Percentiles rank a stretch among this genome's conserved stretches.
These are phyloP conservation scores for Halcyon smyrnensis DNA, from an alignment of 2,797 vertebrate species.

Conservation along the genomic window DNA sequence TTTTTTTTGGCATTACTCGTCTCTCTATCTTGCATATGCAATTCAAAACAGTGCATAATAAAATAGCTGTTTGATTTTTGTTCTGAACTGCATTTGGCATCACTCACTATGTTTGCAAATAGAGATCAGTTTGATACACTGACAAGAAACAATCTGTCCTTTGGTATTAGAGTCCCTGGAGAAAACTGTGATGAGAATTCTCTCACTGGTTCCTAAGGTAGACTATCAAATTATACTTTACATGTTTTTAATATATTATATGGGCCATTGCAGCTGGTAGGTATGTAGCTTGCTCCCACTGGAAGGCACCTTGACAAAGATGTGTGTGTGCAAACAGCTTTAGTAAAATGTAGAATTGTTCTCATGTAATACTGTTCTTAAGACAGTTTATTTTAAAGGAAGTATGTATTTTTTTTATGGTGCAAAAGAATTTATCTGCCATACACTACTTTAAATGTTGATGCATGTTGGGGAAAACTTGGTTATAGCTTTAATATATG, in stretches of 20 bases:
- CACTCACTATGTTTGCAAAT: conserved; percentile 57
- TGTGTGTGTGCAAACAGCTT: not conserved
- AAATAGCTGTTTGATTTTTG: conserved; percentile 5
- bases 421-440: not conserved
- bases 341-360: not conserved
- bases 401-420: not conserved
- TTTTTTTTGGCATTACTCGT: conserved; percentile 10
- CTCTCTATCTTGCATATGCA: conserved; percentile 8
- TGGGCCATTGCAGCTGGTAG: not conserved
- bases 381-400: not conserved
- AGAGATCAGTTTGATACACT: conserved; percentile 32
- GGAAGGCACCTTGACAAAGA: not conserved
- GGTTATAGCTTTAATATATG: not conserved
- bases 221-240: not conserved
- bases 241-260: not conserved
- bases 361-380: not conserved
- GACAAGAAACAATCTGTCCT: conserved; percentile 24
- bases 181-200: not conserved
- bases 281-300: not conserved
- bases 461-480: not conserved
- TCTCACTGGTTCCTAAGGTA: not conserved
- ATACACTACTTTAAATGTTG: not conserved
- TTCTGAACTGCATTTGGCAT: conserved; percentile 18
- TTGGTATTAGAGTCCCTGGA: not conserved
- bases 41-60: not conserved